Conservation (phyloP, 2,888 invertebrate species). For the Elmis aenea region DNA sequence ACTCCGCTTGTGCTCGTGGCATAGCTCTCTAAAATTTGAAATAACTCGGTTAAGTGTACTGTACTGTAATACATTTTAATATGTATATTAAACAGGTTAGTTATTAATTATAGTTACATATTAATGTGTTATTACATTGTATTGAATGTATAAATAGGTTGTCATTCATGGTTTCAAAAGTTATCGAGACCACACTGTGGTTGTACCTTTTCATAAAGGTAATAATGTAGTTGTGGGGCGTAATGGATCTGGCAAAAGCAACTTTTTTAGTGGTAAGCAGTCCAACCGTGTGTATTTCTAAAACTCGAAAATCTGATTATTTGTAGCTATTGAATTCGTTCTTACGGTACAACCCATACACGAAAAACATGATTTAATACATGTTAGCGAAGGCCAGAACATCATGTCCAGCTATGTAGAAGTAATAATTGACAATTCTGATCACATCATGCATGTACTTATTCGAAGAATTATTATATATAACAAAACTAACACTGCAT, state of each 20-base stretch:
- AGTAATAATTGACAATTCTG: slow-evolving; percentile 97
- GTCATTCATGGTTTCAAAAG: slow-evolving; percentile 99
- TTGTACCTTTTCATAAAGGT: slow-evolving; percentile 94
- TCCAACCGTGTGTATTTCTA: slow-evolving; percentile 1
- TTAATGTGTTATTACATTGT: slow-evolving; percentile 4
- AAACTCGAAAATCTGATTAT: slow-evolving; percentile 2
- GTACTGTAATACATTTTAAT: slow-evolving; percentile 19
- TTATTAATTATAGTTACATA: slow-evolving; percentile 6
- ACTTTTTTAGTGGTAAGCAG: slow-evolving; percentile 90
- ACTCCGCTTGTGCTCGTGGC: too few relatives aligned
- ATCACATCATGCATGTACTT: slow-evolving; percentile 77
- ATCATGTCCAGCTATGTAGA: slow-evolving; percentile 97
- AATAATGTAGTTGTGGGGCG: slow-evolving; percentile 99
- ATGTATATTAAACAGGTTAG: slow-evolving; percentile 23
- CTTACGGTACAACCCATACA: slow-evolving; percentile 93
- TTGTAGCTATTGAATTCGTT: slow-evolving; percentile 97
- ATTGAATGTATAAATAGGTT: slow-evolving; percentile 60
- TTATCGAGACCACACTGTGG: slow-evolving; percentile 96
- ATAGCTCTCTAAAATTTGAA: too few relatives aligned
- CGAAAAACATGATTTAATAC: slow-evolving; percentile 92
- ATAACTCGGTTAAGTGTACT: background rate
- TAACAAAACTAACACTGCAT: background rate
- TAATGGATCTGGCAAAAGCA: slow-evolving; percentile 99
- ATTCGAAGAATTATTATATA: too few relatives aligned
- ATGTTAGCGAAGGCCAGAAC: slow-evolving; percentile 96